Evolutionary conservation across 92 coral and sea anemone species (phyloP).

Genomic region (Plumapathes pennacea): DNA sequence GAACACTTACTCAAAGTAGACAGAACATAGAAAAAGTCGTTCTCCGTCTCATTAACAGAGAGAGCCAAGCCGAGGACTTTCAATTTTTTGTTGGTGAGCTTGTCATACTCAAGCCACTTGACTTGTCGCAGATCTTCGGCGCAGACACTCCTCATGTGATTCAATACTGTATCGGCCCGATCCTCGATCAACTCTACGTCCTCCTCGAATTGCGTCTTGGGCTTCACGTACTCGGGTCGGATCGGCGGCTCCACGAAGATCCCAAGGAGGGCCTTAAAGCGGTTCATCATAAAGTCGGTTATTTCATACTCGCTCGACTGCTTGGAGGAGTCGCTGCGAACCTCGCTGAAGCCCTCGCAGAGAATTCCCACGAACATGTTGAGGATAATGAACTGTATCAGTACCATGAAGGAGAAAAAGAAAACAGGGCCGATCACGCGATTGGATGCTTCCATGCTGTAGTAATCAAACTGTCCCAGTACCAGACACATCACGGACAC

Average conservation of each 20-base stretch:
- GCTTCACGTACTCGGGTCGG: constrained; percentile 79
- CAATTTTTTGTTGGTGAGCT: constrained; percentile 52
- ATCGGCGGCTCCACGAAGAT: constrained; percentile 62
- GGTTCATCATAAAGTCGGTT: constrained; percentile 75
- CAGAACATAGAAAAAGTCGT: constrained; percentile 81
- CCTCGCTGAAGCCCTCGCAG: constrained; percentile 69
- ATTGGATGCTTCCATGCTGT: constrained; percentile 51
- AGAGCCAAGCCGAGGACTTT: constrained; percentile 59
- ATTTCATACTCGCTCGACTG: constrained; percentile 93
- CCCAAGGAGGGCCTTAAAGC: constrained; percentile 66
- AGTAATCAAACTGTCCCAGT: constrained; percentile 75
- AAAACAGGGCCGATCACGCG: constrained; percentile 65
- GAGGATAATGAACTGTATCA: constrained; percentile 74
- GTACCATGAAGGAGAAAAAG: constrained; percentile 78
- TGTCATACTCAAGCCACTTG: constrained; percentile 72
- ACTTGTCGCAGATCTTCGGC: constrained; percentile 81
- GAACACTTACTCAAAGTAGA: constrained; percentile 60
- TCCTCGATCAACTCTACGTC: constrained; percentile 72
- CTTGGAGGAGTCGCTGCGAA: constrained; percentile 66
- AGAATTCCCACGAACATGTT: constrained; percentile 91
- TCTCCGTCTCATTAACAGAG: constrained; percentile 61
- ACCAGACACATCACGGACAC: constrained; percentile 81
- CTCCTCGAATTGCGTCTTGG: constrained; percentile 64
- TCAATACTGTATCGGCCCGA: constrained; percentile 67
- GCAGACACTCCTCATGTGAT: constrained; percentile 77